Conservation (phyloP, 2,888 invertebrate genomes). For the Saturnia pavonia region DNA sequence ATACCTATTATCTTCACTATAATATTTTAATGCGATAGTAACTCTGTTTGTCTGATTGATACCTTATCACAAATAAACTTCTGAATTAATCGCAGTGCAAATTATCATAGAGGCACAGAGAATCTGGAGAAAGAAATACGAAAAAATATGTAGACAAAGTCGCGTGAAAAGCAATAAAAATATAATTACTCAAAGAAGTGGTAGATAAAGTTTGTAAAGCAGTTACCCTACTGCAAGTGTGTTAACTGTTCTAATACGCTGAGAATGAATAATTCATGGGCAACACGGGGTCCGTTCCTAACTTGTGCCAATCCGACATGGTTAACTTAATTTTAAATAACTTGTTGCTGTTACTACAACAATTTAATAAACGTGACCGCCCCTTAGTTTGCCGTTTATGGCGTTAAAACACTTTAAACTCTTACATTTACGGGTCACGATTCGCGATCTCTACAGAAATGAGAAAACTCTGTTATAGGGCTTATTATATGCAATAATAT, state of each 20-base stretch:
- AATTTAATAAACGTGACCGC: constrained; percentile 12
- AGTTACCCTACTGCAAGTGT: constrained; percentile 2
- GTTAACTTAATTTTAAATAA: constrained; percentile 40
- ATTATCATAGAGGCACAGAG: too few relatives aligned
- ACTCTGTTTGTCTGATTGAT: too few relatives aligned
- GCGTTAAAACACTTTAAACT: not conserved
- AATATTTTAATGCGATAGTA: too few relatives aligned
- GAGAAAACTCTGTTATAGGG: too few relatives aligned
- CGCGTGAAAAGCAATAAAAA: not conserved
- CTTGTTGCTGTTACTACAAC: constrained; percentile 23
- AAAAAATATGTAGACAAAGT: too few relatives aligned
- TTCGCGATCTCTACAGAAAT: not conserved
- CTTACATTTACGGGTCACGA: not conserved
- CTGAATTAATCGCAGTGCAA: too few relatives aligned
- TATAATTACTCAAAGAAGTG: not conserved
- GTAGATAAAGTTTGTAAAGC: not conserved
- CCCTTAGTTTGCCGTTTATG: not conserved
- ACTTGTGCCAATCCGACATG: constrained; percentile 41
- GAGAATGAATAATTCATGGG: constrained; percentile 39
- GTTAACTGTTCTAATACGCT: constrained; percentile 6
- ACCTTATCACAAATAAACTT: too few relatives aligned
- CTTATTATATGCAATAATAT: too few relatives aligned
- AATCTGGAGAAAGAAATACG: too few relatives aligned
- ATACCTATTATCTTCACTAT: too few relatives aligned
- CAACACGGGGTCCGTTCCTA: constrained; percentile 31